These are phyloP conservation scores for Leptopilina drosophilae DNA, from an alignment of 2,888 invertebrate species.

Conservation along the genomic window DNA sequence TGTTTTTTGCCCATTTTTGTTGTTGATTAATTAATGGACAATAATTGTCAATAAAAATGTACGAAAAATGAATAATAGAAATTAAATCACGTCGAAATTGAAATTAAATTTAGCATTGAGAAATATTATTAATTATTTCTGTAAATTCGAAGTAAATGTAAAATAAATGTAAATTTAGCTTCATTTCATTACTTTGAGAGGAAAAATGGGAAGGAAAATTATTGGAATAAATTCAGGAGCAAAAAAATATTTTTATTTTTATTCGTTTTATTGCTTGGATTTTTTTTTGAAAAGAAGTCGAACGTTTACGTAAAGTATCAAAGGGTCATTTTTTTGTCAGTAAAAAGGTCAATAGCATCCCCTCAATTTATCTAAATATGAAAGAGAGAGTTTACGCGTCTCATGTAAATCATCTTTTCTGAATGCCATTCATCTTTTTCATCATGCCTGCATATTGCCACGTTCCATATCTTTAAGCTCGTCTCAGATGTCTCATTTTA, in stretches of 20 bases:
- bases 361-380: conserved; percentile 23
- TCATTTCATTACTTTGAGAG: no score
- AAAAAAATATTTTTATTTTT: background rate
- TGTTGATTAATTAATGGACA: no score
- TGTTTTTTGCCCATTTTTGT: no score
- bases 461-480: conserved; percentile 11
- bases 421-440: conserved; percentile 36
- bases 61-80: no score
- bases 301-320: background rate
- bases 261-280: background rate
- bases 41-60: no score
- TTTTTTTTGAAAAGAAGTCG: background rate
- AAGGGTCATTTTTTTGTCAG: conserved; percentile 17
- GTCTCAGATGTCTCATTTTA: conserved; percentile 32
- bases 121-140: no score
- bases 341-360: conserved; percentile 25
- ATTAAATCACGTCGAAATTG: no score
- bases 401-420: conserved; percentile 24
- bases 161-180: no score
- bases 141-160: no score
- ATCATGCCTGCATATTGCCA: conserved; percentile 19
- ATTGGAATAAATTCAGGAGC: no score
- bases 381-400: conserved; percentile 21
- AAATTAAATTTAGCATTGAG: no score
- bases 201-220: no score